A percentile compares a stretch with the other conserved stretches of the same genome.
Conservation (phyloP, 2,888 invertebrate genomes). For the Tanytarsus gracilentus region DNA sequence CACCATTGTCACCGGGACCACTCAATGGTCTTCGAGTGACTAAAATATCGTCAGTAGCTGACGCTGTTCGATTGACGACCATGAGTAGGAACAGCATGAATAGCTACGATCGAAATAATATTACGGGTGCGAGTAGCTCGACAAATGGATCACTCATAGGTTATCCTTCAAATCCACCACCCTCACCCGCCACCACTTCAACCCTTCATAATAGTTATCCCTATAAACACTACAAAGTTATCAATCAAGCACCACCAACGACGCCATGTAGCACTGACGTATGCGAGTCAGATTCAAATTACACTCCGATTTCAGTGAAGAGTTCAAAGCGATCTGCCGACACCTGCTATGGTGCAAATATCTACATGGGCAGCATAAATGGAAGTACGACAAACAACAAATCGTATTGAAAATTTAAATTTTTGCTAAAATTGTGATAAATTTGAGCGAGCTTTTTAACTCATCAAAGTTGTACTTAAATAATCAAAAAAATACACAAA, state of each 20-base stretch:
- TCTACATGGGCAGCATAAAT: constrained; percentile 22
- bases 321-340: constrained; percentile 17
- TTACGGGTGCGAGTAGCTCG: constrained; percentile 51
- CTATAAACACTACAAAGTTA: constrained; percentile 65
- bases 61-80: constrained; percentile 56
- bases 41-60: constrained; percentile 45
- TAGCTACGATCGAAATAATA: constrained; percentile 60
- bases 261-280: constrained; percentile 93
- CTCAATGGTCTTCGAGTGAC: constrained; percentile 40
- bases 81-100: constrained; percentile 53
- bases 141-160: constrained; percentile 45
- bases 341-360: constrained; percentile 21
- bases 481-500: no score
- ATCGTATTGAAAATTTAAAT: not conserved
- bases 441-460: no score
- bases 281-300: constrained; percentile 75
- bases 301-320: constrained; percentile 46
- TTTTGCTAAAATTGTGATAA: no score
- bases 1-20: constrained; percentile 52
- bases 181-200: constrained; percentile 73
- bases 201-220: constrained; percentile 54
- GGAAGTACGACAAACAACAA: constrained; percentile 11
- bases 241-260: constrained; percentile 82
- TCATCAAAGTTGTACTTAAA: no score
- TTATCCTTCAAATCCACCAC: constrained; percentile 86